These are phyloP conservation scores for Oncorhynchus masou DNA, from an alignment of 2,113 vertebrate genomes.

Conservation along the genomic window DNA sequence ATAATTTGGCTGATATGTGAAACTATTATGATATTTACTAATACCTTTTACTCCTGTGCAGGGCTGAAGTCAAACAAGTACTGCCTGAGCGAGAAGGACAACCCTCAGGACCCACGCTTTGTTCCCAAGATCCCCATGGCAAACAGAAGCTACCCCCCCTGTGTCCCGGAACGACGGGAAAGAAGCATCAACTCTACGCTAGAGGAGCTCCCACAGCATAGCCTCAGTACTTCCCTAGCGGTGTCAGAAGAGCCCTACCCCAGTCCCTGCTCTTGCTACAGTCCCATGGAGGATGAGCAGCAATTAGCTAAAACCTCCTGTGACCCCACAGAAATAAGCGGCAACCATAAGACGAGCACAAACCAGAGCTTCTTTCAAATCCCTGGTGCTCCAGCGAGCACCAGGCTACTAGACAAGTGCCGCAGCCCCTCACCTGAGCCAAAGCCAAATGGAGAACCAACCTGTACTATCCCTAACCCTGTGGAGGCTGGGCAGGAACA, in stretches of 20 bases:
- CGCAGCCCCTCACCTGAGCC: background rate
- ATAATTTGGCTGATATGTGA: too few relatives aligned
- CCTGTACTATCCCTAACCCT: too few relatives aligned
- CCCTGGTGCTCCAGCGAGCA: background rate
- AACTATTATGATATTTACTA: too few relatives aligned
- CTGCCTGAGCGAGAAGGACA: slow-evolving; percentile 59
- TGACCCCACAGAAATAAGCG: too few relatives aligned
- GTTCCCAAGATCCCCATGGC: slow-evolving; percentile 50
- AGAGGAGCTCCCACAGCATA: slow-evolving; percentile 4
- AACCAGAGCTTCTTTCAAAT: background rate
- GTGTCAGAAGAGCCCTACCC: slow-evolving; percentile 7
- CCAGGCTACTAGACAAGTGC: background rate
- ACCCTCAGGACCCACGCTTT: slow-evolving; percentile 86
- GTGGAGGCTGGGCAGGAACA: background rate
- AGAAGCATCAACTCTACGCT: too few relatives aligned
- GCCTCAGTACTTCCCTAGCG: slow-evolving; percentile 6
- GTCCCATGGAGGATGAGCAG: background rate
- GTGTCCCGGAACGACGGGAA: background rate
- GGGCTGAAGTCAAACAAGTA: slow-evolving; percentile 63
- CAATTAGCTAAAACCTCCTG: background rate
- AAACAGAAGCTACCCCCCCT: background rate
- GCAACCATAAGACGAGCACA: too few relatives aligned
- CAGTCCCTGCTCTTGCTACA: background rate
- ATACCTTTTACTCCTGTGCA: slow-evolving; percentile 23
- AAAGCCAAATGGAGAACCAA: background rate